These are phyloP conservation scores for Paracanthobrama guichenoti DNA, from an alignment of 2,113 vertebrate species.

Conservation along the genomic window DNA sequence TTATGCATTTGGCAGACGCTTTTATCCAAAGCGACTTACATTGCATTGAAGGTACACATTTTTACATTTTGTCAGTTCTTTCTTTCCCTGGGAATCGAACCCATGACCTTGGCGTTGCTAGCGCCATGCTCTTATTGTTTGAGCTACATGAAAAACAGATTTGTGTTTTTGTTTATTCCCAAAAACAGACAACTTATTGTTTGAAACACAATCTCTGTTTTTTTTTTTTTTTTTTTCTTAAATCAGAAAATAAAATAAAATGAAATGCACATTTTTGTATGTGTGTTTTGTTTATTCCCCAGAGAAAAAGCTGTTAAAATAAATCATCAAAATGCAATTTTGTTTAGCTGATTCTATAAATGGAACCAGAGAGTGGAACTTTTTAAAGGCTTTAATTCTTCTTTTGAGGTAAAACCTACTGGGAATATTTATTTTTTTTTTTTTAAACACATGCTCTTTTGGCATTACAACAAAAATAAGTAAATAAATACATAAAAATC, in stretches of 20 bases:
- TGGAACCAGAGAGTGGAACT: slow-evolving; percentile 7
- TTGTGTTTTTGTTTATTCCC: too few species aligned
- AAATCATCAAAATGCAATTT: slow-evolving; percentile 4
- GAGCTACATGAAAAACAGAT: too few species aligned
- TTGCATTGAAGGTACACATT: too few species aligned
- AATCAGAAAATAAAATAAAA: background rate
- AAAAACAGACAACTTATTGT: too few species aligned
- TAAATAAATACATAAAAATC: background rate
- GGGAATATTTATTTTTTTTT: background rate
- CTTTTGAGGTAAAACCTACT: background rate
- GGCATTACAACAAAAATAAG: background rate
- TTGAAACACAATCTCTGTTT: background rate
- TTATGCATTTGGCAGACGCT: too few species aligned
- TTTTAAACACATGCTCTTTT: background rate
- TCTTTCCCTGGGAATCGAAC: too few species aligned
- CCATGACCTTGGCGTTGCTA: too few species aligned
- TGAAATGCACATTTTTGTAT: background rate
- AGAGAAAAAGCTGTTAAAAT: slow-evolving; percentile 6
- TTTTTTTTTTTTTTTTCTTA: background rate
- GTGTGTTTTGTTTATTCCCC: slow-evolving; percentile 9
- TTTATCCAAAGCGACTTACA: too few species aligned
- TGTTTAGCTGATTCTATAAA: slow-evolving; percentile 32
- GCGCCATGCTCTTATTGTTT: too few species aligned
- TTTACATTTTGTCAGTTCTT: too few species aligned
- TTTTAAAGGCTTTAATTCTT: slow-evolving; percentile 10